phyloP scores from a whole-genome alignment of 35 echinoderm and acorn worm species.

The Ptychodera flava region DNA sequence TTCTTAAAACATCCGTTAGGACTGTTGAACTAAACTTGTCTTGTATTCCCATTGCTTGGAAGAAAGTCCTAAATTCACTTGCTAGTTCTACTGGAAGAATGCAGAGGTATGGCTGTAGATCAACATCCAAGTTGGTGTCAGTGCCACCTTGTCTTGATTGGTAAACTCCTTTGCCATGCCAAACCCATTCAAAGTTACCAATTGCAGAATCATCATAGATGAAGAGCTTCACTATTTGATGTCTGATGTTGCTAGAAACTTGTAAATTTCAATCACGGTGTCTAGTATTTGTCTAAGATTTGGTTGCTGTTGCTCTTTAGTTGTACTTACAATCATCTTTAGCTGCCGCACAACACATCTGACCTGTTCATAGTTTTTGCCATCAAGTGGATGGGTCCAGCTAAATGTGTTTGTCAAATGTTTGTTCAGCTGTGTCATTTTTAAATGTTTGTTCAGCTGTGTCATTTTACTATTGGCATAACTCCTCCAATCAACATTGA shows the following conservation, averaged over 20 bases:
- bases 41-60: background rate
- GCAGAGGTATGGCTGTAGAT: slow-evolving; percentile 27
- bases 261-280: background rate
- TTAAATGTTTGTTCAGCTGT: no score
- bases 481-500: background rate
- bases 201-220: background rate
- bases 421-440: background rate
- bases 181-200: slow-evolving; percentile 12
- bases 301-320: background rate
- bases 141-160: slow-evolving; percentile 6
- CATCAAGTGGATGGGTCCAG: background rate
- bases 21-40: background rate
- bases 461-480: background rate
- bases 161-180: slow-evolving; percentile 5
- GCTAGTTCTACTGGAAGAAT: slow-evolving; percentile 11
- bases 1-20: background rate
- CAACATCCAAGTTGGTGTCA: background rate
- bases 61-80: background rate
- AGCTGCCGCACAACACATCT: background rate
- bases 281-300: background rate
- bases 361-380: background rate
- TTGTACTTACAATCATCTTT: background rate
- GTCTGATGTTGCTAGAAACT: background rate
- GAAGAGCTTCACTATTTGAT: background rate
- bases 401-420: background rate